These are phyloP conservation scores for Pedetes capensis DNA, from an alignment of 2,113 vertebrate species.

Conservation along the genomic window DNA sequence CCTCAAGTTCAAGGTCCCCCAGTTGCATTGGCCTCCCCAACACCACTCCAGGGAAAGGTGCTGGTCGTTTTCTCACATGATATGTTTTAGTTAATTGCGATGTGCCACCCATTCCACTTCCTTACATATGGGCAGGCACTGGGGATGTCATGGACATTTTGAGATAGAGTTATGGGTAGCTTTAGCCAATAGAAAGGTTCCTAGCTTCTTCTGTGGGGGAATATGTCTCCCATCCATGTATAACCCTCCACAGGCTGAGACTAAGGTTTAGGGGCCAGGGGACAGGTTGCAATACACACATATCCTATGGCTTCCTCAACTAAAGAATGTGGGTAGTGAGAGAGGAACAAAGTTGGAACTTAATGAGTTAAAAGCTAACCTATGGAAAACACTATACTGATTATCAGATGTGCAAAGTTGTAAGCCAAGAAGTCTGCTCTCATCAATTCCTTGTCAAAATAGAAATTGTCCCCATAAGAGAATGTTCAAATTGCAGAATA, in stretches of 20 bases:
- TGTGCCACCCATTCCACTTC: background rate
- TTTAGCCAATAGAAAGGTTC: background rate
- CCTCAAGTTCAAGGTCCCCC: background rate
- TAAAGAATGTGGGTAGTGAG: background rate
- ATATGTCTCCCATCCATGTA: too few relatives aligned
- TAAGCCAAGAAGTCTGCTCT: background rate
- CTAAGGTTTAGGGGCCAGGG: background rate
- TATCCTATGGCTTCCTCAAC: background rate
- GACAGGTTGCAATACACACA: background rate
- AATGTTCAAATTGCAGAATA: background rate
- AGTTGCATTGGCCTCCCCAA: background rate
- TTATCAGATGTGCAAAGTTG: background rate
- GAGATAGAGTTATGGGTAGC: background rate
- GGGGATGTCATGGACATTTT: background rate
- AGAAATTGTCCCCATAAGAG: background rate
- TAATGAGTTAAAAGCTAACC: background rate
- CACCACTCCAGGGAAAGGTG: background rate
- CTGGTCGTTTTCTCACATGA: background rate
- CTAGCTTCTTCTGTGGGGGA: background rate
- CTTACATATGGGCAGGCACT: background rate
- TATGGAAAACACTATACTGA: background rate
- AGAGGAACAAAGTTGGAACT: background rate
- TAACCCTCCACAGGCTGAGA: background rate
- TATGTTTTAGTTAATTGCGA: background rate
- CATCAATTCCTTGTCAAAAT: background rate